Evolutionary conservation across 2,888 invertebrate species (phyloP).

Genomic region (Plagiodera versicolora): DNA sequence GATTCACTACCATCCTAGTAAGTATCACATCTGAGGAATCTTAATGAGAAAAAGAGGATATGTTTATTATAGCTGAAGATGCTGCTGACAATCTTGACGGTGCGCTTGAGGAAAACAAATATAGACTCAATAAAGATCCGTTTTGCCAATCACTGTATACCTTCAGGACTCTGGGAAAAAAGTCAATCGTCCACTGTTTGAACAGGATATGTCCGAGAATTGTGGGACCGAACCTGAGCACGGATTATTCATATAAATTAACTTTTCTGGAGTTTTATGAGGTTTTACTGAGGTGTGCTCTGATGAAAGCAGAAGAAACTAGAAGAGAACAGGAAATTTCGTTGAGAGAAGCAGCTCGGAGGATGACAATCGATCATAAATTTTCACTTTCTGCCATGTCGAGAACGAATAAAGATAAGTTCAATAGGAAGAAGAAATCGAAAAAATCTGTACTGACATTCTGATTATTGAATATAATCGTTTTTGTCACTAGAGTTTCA

Average conservation of each 20-base stretch:
- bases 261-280: constrained; percentile 67
- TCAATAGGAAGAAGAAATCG: neutral
- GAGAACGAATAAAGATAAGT: too few species aligned
- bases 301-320: constrained; percentile 30
- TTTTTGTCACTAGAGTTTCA: too few species aligned
- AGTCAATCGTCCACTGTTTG: constrained; percentile 46
- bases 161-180: constrained; percentile 45
- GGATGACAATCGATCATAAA: neutral
- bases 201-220: constrained; percentile 57
- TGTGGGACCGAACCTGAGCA: constrained; percentile 55
- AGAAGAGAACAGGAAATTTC: neutral
- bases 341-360: neutral
- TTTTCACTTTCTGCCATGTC: neutral
- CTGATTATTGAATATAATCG: too few species aligned
- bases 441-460: neutral
- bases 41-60: too few species aligned
- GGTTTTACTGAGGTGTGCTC: constrained; percentile 56
- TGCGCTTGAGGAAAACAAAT: neutral
- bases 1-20: constrained; percentile 22
- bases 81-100: neutral
- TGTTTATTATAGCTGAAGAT: neutral
- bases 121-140: constrained; percentile 3
- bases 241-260: constrained; percentile 50
- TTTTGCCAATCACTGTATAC: constrained; percentile 39
- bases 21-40: too few species aligned